A percentile compares a stretch with the other conserved stretches of the same genome.
phyloP scores from a whole-genome alignment of 2,888 invertebrate species.

The Dynastes hyllus region DNA sequence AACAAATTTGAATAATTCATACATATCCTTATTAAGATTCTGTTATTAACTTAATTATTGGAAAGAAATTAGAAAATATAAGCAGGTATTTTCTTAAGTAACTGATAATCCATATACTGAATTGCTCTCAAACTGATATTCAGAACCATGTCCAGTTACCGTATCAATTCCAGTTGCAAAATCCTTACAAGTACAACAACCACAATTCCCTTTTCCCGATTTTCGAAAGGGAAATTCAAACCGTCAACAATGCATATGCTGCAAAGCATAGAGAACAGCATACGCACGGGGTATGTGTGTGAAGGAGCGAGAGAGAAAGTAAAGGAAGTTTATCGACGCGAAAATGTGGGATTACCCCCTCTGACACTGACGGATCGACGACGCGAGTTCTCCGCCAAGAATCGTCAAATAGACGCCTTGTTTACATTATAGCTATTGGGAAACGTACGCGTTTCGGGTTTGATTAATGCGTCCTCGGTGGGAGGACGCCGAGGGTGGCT shows the following conservation, averaged over 20 bases:
- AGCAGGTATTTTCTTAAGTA: no score
- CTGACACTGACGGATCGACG: constrained; percentile 57
- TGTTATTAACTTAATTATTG: no score
- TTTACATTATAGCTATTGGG: constrained; percentile 53
- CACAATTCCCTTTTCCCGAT: neutral
- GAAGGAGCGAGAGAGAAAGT: constrained; percentile 2
- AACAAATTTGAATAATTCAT: no score
- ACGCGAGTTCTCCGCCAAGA: constrained; percentile 53
- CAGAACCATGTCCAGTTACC: no score
- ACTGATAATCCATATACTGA: no score
- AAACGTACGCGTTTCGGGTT: constrained; percentile 44
- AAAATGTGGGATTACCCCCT: constrained; percentile 52
- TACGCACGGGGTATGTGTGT: neutral
- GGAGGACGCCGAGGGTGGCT: neutral
- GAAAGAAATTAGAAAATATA: no score
- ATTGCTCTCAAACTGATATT: no score
- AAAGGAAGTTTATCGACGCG: constrained; percentile 46
- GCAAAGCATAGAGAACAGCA: neutral
- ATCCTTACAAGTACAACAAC: no score
- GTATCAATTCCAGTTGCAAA: no score
- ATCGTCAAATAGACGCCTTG: constrained; percentile 55
- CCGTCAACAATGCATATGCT: neutral
- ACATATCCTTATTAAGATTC: no score
- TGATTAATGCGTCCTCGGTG: constrained; percentile 49
- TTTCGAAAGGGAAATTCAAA: neutral